Percentiles rank a stretch among this genome's conserved stretches.
Evolutionary conservation across 1,140 invertebrate genomes (phyloP).

Genomic region (Cepaea nemoralis): DNA sequence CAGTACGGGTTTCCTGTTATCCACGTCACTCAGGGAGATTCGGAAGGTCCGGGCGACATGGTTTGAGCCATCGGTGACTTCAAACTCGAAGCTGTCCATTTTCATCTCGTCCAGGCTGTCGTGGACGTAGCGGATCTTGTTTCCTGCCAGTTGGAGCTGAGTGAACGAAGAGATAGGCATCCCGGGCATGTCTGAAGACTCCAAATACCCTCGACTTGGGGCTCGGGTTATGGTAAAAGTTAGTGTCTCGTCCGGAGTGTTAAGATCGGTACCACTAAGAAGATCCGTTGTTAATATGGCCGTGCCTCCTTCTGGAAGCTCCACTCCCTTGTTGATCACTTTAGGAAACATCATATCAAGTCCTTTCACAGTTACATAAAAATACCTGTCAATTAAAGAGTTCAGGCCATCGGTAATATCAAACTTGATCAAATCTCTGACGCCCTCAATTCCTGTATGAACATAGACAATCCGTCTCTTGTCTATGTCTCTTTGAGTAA

Average conservation of each 20-base stretch:
- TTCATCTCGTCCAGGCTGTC: constrained; percentile 68
- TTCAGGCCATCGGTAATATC: constrained; percentile 72
- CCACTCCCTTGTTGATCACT: constrained; percentile 68
- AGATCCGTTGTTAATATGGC: constrained; percentile 69
- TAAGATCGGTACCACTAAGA: constrained; percentile 69
- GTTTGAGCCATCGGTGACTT: constrained; percentile 72
- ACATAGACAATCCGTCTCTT: constrained; percentile 65
- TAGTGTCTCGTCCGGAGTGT: constrained; percentile 67
- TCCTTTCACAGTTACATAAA: constrained; percentile 70
- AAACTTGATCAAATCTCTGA: constrained; percentile 71
- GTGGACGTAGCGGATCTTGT: constrained; percentile 71
- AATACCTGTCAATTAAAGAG: constrained; percentile 69
- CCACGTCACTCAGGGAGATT: constrained; percentile 70
- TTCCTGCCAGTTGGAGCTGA: constrained; percentile 70
- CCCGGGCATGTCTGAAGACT: constrained; percentile 65
- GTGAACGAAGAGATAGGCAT: constrained; percentile 69
- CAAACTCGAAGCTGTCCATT: constrained; percentile 73
- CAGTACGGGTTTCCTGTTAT: constrained; percentile 72
- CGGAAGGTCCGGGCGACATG: constrained; percentile 69
- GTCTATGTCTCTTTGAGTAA: constrained; percentile 72
- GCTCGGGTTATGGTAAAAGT: constrained; percentile 69
- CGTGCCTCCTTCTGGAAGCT: constrained; percentile 69
- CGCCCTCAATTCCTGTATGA: constrained; percentile 68
- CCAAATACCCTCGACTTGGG: constrained; percentile 70
- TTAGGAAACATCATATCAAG: constrained; percentile 69